phyloP scores from a whole-genome alignment of 2,797 vertebrate species.

The Aldrovandia affinis region DNA sequence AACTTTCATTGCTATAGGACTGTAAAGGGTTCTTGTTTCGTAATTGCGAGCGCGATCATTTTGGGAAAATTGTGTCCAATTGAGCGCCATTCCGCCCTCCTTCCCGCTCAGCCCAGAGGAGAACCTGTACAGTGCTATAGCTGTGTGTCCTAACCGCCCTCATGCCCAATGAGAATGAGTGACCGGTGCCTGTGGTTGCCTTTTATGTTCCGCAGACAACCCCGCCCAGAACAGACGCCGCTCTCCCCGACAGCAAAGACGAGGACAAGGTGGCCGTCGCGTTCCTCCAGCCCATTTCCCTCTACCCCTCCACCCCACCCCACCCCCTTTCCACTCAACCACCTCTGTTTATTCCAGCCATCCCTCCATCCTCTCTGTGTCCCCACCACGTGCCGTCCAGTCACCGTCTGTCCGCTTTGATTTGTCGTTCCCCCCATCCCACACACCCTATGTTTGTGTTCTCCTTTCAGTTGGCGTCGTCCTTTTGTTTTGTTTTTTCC shows the following conservation, averaged over 20 bases:
- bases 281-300: constrained; percentile 38
- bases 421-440: constrained; percentile 58
- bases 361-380: neutral
- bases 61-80: neutral
- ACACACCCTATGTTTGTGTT: constrained; percentile 21
- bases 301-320: constrained; percentile 53
- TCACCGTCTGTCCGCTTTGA: constrained; percentile 12
- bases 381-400: constrained; percentile 49
- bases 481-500: constrained; percentile 42
- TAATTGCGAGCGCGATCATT: neutral
- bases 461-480: constrained; percentile 55
- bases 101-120: neutral
- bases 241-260: constrained; percentile 74
- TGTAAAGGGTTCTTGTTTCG: constrained; percentile 26
- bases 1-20: constrained; percentile 22
- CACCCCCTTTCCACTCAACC: constrained; percentile 59
- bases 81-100: neutral
- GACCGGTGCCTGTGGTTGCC: constrained; percentile 79
- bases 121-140: constrained; percentile 23
- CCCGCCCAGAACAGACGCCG: constrained; percentile 72
- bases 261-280: constrained; percentile 79
- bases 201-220: constrained; percentile 79
- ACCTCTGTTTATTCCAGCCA: constrained; percentile 48
- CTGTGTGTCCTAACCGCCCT: neutral
- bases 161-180: constrained; percentile 55